phyloP scores from a whole-genome alignment of 2,797 vertebrate genomes.

The Siniperca scherzeri region DNA sequence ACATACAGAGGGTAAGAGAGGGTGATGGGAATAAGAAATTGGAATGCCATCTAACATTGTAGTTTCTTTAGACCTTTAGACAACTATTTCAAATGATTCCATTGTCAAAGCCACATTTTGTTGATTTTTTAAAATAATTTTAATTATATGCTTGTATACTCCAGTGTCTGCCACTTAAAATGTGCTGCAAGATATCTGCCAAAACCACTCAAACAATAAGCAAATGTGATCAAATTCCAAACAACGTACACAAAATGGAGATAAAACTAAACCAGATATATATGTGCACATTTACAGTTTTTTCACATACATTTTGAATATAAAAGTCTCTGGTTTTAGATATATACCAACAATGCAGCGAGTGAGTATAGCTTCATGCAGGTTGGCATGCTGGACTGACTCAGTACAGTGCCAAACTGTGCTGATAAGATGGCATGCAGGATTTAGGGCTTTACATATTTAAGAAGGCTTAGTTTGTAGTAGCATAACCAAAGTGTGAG shows the following conservation, averaged over 20 bases:
- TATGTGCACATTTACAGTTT: not conserved
- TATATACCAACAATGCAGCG: not conserved
- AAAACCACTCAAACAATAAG: not conserved
- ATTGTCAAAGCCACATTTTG: not conserved
- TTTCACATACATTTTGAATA: too few relatives aligned
- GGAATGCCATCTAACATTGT: not conserved
- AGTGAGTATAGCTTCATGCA: conserved; percentile 14
- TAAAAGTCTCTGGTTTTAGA: not conserved
- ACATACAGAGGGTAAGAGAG: not conserved
- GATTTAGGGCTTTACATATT: conserved; percentile 62
- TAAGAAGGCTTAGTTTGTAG: conserved; percentile 68
- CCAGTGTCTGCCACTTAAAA: not conserved
- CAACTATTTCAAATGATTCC: not conserved
- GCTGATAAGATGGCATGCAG: conserved; percentile 67
- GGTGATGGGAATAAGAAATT: not conserved
- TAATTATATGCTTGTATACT: not conserved
- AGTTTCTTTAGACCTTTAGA: not conserved
- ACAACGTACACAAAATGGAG: not conserved
- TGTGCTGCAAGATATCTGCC: not conserved
- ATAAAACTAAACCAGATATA: not conserved
- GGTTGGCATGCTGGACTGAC: conserved; percentile 34
- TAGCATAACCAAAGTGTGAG: conserved; percentile 62
- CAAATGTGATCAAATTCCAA: not conserved
- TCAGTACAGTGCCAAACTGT: conserved; percentile 43
- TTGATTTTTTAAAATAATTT: not conserved